These are phyloP conservation scores for Drosophila sordidula DNA, from an alignment of 2,888 invertebrate species.

Conservation along the genomic window DNA sequence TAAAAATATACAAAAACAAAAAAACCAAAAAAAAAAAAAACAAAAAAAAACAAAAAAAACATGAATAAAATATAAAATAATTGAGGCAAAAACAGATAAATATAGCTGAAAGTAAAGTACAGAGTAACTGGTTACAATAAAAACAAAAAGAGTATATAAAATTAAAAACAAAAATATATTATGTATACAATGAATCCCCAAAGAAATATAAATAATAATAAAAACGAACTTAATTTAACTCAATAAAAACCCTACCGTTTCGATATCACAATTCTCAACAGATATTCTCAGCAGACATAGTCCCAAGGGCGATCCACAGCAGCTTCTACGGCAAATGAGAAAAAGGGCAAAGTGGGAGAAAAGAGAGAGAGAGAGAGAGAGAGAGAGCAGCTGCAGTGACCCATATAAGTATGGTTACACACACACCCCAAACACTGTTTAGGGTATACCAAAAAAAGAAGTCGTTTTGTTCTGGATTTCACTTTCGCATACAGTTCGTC, in stretches of 20 bases:
- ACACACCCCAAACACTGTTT: slow-evolving; percentile 2
- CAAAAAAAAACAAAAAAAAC: slow-evolving; percentile 8
- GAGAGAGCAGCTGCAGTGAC: slow-evolving; percentile 17
- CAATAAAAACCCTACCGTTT: slow-evolving; percentile 64
- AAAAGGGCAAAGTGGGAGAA: not conserved
- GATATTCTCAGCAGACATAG: slow-evolving; percentile 30
- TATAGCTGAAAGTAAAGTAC: slow-evolving; percentile 67
- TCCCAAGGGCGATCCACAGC: slow-evolving; percentile 22
- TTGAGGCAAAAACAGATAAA: slow-evolving; percentile 56
- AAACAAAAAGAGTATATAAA: slow-evolving; percentile 64
- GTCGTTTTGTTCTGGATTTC: slow-evolving; percentile 9
- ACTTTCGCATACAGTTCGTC: slow-evolving; percentile 4
- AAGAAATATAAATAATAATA: slow-evolving; percentile 60
- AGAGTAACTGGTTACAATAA: slow-evolving; percentile 80
- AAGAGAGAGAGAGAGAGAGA: not conserved
- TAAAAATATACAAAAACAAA: slow-evolving; percentile 44
- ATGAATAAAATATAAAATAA: slow-evolving; percentile 36
- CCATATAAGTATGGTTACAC: not conserved
- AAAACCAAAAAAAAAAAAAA: slow-evolving; percentile 28
- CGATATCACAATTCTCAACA: slow-evolving; percentile 64
- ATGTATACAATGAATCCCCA: slow-evolving; percentile 70
- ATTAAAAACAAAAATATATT: slow-evolving; percentile 63
- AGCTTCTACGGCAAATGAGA: slow-evolving; percentile 8
- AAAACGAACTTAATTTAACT: slow-evolving; percentile 69
- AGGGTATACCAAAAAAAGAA: not conserved